Conservation (phyloP, 2,888 invertebrate species). For the Coecobrya sp. region DNA sequence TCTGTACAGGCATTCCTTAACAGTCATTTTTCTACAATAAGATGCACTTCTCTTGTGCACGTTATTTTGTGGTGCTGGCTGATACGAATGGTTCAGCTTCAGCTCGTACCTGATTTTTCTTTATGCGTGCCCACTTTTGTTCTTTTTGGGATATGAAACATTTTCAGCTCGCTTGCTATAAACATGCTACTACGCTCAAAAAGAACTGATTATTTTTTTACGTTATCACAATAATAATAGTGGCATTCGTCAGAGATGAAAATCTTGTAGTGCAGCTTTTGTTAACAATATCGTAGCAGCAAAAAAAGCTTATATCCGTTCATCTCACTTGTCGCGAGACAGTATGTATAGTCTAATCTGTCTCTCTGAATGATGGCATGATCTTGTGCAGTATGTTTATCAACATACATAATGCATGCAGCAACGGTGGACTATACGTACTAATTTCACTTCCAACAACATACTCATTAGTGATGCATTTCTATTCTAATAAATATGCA, state of each 20-base stretch:
- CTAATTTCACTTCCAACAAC: no score
- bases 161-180: background rate
- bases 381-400: background rate
- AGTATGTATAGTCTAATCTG: background rate
- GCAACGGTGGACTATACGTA: no score
- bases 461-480: slow-evolving; percentile 7
- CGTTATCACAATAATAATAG: slow-evolving; percentile 1
- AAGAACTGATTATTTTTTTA: background rate
- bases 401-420: background rate
- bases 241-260: background rate
- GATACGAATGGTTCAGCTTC: background rate
- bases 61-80: no score
- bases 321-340: background rate
- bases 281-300: background rate
- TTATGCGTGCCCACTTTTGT: background rate
- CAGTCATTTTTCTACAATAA: no score
- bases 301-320: background rate
- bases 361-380: background rate
- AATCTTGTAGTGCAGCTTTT: background rate
- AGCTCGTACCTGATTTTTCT: background rate
- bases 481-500: slow-evolving; percentile 48
- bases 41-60: no score
- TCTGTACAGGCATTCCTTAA: background rate
- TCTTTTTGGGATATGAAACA: background rate
- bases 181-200: background rate